phyloP scores from a whole-genome alignment of 2,113 vertebrate genomes.

The Paramormyrops kingsleyae region DNA sequence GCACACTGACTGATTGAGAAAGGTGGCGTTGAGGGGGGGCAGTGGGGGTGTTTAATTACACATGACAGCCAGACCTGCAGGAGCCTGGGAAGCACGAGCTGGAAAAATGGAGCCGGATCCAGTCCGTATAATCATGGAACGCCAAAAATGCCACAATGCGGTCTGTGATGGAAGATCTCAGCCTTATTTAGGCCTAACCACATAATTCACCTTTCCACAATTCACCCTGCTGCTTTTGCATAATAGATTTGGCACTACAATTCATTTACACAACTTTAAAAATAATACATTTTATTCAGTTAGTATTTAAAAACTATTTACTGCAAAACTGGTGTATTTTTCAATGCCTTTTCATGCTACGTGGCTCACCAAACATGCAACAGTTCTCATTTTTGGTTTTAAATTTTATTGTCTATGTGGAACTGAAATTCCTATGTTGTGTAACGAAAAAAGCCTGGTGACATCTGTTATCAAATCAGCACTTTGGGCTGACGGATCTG shows the following conservation, averaged over 20 bases:
- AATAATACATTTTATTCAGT: neutral
- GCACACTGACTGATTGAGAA: conserved; percentile 82
- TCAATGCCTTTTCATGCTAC: neutral
- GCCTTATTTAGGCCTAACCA: neutral
- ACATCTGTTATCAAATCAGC: conserved; percentile 11
- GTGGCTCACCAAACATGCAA: neutral
- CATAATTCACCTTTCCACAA: neutral
- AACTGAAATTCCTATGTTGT: neutral
- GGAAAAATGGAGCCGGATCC: conserved; percentile 74
- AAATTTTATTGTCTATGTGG: neutral
- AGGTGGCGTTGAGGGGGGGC: neutral
- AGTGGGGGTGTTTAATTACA: conserved; percentile 98
- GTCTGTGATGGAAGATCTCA: conserved; percentile 6
- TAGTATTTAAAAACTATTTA: neutral
- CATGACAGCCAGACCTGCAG: conserved; percentile 92
- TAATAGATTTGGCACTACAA: neutral
- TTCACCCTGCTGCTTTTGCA: neutral
- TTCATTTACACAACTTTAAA: neutral
- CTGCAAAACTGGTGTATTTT: neutral
- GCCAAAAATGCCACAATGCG: conserved; percentile 48
- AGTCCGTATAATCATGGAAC: conserved; percentile 62
- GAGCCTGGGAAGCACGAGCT: conserved; percentile 73
- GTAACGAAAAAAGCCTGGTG: neutral
- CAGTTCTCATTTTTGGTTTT: neutral
- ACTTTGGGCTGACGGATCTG: conserved; percentile 19